phyloP scores from a whole-genome alignment of 1,140 invertebrate genomes.

The Aphaenogaster rudis region DNA sequence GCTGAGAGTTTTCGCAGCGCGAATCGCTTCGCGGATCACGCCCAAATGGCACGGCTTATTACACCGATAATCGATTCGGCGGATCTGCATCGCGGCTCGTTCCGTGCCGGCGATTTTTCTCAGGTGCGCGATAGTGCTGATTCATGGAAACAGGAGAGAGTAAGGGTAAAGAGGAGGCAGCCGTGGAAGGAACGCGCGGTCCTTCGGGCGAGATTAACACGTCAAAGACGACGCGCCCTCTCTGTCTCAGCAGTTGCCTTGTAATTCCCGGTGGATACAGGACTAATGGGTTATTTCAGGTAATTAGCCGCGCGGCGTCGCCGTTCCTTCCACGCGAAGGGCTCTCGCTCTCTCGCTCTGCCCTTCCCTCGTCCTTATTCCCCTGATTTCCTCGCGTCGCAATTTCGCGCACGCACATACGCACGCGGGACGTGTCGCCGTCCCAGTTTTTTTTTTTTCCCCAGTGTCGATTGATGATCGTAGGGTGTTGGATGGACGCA shows the following conservation, averaged over 20 bases:
- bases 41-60: constrained; percentile 58
- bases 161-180: constrained; percentile 26
- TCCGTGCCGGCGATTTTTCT: constrained; percentile 78
- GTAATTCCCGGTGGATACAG: constrained; percentile 81
- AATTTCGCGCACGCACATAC: constrained; percentile 32
- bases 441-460: background rate
- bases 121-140: constrained; percentile 81
- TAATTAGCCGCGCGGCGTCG: constrained; percentile 81
- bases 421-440: constrained; percentile 29
- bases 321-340: constrained; percentile 73
- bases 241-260: constrained; percentile 63
- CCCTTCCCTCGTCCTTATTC: constrained; percentile 9
- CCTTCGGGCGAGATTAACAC: constrained; percentile 81
- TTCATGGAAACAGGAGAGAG: constrained; percentile 81
- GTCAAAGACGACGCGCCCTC: constrained; percentile 82
- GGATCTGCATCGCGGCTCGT: constrained; percentile 38
- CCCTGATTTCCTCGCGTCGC: constrained; percentile 18
- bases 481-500: constrained; percentile 11
- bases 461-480: constrained; percentile 22
- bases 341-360: constrained; percentile 26
- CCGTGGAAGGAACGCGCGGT: constrained; percentile 48
- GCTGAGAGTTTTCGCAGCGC: constrained; percentile 16
- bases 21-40: constrained; percentile 24
- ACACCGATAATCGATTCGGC: constrained; percentile 62
- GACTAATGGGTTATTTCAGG: constrained; percentile 85